phyloP scores from a whole-genome alignment of 53 echinoderm and acorn worm species.

The Paracentrotus lividus region DNA sequence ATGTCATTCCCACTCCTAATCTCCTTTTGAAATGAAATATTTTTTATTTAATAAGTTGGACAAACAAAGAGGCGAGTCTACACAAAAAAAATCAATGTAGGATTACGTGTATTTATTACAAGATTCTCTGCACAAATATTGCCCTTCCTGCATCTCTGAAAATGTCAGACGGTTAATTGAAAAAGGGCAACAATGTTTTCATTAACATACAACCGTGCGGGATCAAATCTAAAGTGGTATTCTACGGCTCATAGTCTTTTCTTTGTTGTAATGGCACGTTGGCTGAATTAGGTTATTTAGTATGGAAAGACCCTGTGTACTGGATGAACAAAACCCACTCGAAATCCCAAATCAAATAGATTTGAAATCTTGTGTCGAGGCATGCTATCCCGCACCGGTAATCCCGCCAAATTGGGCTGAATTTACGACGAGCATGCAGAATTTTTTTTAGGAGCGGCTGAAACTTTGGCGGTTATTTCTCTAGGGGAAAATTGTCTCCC shows the following conservation, averaged over 20 bases:
- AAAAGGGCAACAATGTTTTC: constrained; percentile 51
- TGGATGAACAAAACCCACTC: not conserved
- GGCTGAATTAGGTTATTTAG: constrained; percentile 37
- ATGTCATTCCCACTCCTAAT: too few relatives aligned
- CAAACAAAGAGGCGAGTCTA: not conserved
- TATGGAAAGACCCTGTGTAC: not conserved
- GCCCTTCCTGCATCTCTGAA: constrained; percentile 2
- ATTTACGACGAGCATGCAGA: not conserved
- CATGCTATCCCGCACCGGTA: constrained; percentile 37
- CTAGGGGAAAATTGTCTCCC: constrained; percentile 42
- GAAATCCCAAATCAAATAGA: constrained; percentile 67
- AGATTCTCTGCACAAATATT: constrained; percentile 16
- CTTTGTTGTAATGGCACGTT: not conserved
- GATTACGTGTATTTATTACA: not conserved
- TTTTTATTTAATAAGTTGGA: not conserved
- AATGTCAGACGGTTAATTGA: constrained; percentile 46
- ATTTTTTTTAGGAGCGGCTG: not conserved
- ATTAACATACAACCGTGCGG: constrained; percentile 18
- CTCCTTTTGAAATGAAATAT: not conserved
- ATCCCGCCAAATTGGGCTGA: constrained; percentile 62
- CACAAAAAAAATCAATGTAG: constrained; percentile 5
- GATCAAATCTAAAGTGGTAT: constrained; percentile 30
- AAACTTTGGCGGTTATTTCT: constrained; percentile 14
- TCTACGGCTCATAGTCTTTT: not conserved
- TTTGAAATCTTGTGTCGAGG: not conserved